These are phyloP conservation scores for Meloidogyne hapla DNA, from an alignment of 1,140 invertebrate species.

Conservation along the genomic window DNA sequence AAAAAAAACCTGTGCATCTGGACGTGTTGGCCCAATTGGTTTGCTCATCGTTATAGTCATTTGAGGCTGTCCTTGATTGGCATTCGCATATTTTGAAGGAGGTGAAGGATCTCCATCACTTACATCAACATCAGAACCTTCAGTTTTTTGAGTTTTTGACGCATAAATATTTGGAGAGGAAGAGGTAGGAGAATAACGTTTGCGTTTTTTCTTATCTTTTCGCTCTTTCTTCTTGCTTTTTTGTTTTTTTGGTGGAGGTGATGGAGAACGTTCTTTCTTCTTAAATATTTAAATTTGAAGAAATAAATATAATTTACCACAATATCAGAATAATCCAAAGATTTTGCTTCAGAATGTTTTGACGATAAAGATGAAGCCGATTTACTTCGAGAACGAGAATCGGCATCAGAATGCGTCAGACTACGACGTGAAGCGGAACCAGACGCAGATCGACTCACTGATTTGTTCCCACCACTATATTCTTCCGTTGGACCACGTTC, in stretches of 20 bases:
- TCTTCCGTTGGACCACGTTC: conserved; percentile 20
- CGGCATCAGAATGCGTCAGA: background rate
- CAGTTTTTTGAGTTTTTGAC: background rate
- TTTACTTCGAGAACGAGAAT: conserved; percentile 21
- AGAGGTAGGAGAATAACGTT: conserved; percentile 17
- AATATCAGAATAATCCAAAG: conserved; percentile 26
- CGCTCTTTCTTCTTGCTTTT: conserved; percentile 26
- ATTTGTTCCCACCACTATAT: background rate
- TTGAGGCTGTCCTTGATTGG: background rate
- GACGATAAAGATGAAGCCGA: conserved; percentile 3
- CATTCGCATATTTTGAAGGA: background rate
- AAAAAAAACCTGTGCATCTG: background rate
- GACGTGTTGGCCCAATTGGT: background rate
- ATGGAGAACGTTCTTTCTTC: conserved; percentile 25
- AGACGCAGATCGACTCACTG: conserved; percentile 7
- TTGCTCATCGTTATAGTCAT: background rate
- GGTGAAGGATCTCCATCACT: conserved; percentile 31
- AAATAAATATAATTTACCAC: background rate
- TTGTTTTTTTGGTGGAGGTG: conserved; percentile 11
- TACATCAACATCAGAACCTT: conserved; percentile 34
- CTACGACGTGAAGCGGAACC: background rate
- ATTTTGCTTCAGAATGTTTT: conserved; percentile 7
- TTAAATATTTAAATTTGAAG: background rate
- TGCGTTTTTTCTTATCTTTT: conserved; percentile 33
- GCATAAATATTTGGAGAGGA: background rate